Evolutionary conservation across 2,113 vertebrate species (phyloP).

Genomic region (Tor tambroides): DNA sequence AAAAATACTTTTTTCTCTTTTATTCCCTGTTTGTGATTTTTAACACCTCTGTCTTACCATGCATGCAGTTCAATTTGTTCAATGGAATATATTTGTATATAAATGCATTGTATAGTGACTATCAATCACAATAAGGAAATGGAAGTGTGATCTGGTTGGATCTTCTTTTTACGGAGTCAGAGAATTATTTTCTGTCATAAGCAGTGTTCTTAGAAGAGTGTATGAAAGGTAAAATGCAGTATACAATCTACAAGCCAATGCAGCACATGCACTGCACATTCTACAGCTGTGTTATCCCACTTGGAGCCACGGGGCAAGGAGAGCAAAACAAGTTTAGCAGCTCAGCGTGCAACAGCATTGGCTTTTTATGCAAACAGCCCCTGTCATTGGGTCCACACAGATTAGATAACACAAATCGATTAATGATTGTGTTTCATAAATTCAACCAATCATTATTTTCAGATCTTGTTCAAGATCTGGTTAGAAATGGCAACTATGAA

Average conservation of each 20-base stretch:
- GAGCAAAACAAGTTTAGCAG: conserved; percentile 63
- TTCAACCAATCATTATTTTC: background rate
- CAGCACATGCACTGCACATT: background rate
- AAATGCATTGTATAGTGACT: conserved; percentile 24
- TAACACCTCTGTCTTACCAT: conserved; percentile 1
- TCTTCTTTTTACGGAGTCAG: background rate
- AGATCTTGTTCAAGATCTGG: background rate
- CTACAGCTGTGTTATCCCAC: conserved; percentile 24
- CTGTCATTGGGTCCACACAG: background rate
- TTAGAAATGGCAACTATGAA: background rate
- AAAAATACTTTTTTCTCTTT: background rate
- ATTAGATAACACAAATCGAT: background rate
- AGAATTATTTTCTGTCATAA: background rate
- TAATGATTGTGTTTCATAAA: conserved; percentile 12
- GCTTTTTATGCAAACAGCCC: background rate
- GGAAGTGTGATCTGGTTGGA: background rate
- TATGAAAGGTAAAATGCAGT: background rate
- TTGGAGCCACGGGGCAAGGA: conserved; percentile 40
- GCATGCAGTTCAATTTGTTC: conserved; percentile 38
- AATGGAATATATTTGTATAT: conserved; percentile 10
- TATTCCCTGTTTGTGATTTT: background rate
- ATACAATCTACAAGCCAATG: background rate
- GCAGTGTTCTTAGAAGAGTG: background rate
- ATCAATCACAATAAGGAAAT: conserved; percentile 8
- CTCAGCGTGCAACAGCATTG: conserved; percentile 27